Evolutionary conservation across 2,113 vertebrate species (phyloP), one percentile per base, ranked within the genome.

Genomic region (Ptilonorhynchus violaceus): DNA sequence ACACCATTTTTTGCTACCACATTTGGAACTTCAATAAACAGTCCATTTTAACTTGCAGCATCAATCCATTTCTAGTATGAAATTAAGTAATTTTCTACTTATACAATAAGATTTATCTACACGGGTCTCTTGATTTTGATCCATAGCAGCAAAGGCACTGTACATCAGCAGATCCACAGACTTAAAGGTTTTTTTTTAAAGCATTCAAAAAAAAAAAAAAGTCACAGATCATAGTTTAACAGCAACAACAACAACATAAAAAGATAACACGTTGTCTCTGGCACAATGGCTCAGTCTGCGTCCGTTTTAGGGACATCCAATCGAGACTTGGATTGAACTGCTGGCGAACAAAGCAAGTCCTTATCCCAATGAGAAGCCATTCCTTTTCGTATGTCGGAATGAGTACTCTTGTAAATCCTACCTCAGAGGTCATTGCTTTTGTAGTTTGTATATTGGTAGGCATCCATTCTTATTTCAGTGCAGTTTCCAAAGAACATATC

Each of bases 141-240:
- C 98, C 98, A 98, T 98, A 98, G 98, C 98, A 99, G 98, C 98
- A 98, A 99, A 99, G 98, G 98, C 98, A 99, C 98, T 99, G 98
- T 98, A 98, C 98, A 98, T 98, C 98, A 99, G 98, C 98, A 98
- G 98, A 98, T 98, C 98, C 98, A 98, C 98, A 98, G 98, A 98
- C 98, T 98, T 98, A 98, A 98, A 98, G 96, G 93, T 91, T 97
- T 97, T 97, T 97, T 93, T 95, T 98, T 98, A 98, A 98, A 98
- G 98, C 98, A 98, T 98, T 98, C 97, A 79, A 98, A 97, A 98
- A 98, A 97, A 55, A 97, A 49, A 76, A 98, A 86, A 96, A 89
- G 97, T 98, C 98, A 98, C 98, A 98, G 97, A 97, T 98, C 97
- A 98, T 98, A 98, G 98, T 97, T 98, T 97, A 98, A 98, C 98